phyloP scores from a whole-genome alignment of 1,140 invertebrate genomes.

The Diorhabda carinulata region DNA sequence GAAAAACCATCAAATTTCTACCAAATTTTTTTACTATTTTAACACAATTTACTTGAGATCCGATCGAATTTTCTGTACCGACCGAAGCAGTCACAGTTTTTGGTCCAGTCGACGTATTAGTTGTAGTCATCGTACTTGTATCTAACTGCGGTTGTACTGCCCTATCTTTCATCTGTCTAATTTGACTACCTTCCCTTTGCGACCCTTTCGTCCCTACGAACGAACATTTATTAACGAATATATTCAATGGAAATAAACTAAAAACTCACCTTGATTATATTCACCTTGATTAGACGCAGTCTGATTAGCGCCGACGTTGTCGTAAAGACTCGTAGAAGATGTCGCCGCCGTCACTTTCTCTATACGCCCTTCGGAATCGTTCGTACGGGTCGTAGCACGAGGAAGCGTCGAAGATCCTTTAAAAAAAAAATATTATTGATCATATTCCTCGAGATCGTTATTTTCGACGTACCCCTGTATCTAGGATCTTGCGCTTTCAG shows the following conservation, averaged over 20 bases:
- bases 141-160: slow-evolving; percentile 60
- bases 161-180: slow-evolving; percentile 47
- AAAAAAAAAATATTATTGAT: slow-evolving; percentile 27
- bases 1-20: background rate
- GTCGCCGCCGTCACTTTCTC: slow-evolving; percentile 78
- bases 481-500: slow-evolving; percentile 78
- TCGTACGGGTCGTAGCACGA: slow-evolving; percentile 66
- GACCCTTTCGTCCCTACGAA: slow-evolving; percentile 37
- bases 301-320: slow-evolving; percentile 70
- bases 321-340: slow-evolving; percentile 84
- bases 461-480: slow-evolving; percentile 58
- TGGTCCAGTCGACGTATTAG: slow-evolving; percentile 53
- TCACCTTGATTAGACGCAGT: slow-evolving; percentile 54
- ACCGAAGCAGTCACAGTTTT: slow-evolving; percentile 60
- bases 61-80: slow-evolving; percentile 54
- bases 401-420: slow-evolving; percentile 80
- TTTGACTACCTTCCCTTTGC: slow-evolving; percentile 43
- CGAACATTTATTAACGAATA: background rate
- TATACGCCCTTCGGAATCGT: slow-evolving; percentile 61
- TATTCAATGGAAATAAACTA: background rate
- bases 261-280: slow-evolving; percentile 7
- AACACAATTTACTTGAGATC: slow-evolving; percentile 37
- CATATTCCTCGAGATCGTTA: background rate
- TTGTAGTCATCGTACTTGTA: slow-evolving; percentile 59
- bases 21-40: background rate